Percentiles rank a stretch among this genome's conserved stretches.
These are phyloP conservation scores for Orthonyx spaldingii DNA, from an alignment of 2,113 vertebrate species.

Conservation along the genomic window DNA sequence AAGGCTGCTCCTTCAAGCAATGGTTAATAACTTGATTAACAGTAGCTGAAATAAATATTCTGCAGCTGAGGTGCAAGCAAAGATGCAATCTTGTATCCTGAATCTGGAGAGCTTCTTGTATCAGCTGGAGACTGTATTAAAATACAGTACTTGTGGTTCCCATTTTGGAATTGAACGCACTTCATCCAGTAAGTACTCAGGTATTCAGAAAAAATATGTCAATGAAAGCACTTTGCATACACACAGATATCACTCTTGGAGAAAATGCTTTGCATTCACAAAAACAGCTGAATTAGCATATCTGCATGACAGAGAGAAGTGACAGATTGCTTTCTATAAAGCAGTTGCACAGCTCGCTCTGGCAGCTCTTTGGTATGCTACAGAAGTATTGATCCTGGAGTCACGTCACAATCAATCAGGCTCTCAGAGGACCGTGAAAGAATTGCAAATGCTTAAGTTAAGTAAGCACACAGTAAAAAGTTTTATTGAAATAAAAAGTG, in stretches of 20 bases:
- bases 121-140: background rate
- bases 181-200: background rate
- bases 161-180: background rate
- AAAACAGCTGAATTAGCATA: constrained; percentile 30
- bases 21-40: background rate
- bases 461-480: constrained; percentile 19
- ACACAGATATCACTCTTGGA: background rate
- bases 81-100: background rate
- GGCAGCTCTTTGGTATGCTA: background rate
- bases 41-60: background rate
- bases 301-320: background rate
- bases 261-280: background rate
- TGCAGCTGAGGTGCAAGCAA: background rate
- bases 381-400: constrained; percentile 2
- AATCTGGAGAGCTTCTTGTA: background rate
- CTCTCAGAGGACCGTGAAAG: background rate
- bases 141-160: background rate
- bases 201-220: background rate
- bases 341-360: background rate
- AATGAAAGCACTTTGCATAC: background rate
- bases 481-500: constrained; percentile 7
- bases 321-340: background rate
- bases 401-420: constrained; percentile 15
- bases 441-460: constrained; percentile 38
- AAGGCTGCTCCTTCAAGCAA: background rate